Conservation (phyloP, 2,888 invertebrate genomes). For the Drosophila bunnanda region DNA sequence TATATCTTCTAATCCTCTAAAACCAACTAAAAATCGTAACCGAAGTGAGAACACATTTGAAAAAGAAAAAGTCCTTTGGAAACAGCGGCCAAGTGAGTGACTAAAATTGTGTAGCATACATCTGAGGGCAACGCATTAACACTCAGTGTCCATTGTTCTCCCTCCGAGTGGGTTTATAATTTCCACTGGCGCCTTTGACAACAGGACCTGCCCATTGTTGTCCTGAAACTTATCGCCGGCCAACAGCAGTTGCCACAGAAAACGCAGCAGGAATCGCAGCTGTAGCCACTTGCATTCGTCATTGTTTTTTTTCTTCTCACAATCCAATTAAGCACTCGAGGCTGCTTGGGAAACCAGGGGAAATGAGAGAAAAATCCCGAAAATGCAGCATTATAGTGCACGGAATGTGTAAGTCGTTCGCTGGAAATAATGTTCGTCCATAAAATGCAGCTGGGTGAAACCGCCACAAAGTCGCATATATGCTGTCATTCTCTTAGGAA, state of each 20-base stretch:
- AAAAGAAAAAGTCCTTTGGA: not conserved
- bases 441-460: conserved; percentile 32
- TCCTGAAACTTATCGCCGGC: conserved; percentile 15
- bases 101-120: not conserved
- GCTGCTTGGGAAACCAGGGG: not conserved
- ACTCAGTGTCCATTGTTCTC: not conserved
- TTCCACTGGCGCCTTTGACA: conserved; percentile 12
- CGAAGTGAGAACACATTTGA: not conserved
- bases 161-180: conserved; percentile 6
- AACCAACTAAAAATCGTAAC: not conserved
- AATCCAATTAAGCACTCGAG: conserved; percentile 37
- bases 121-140: too few relatives aligned
- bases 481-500: not conserved
- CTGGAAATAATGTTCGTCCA: conserved; percentile 28
- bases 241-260: not conserved
- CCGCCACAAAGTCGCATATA: conserved; percentile 29
- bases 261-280: conserved; percentile 7
- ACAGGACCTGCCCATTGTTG: conserved; percentile 11
- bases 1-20: too few relatives aligned
- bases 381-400: conserved; percentile 10
- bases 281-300: conserved; percentile 24
- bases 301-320: conserved; percentile 22
- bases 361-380: conserved; percentile 4
- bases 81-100: not conserved
- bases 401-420: conserved; percentile 11